phyloP scores from a whole-genome alignment of 2,888 invertebrate genomes.

The Cerastis leucographa region DNA sequence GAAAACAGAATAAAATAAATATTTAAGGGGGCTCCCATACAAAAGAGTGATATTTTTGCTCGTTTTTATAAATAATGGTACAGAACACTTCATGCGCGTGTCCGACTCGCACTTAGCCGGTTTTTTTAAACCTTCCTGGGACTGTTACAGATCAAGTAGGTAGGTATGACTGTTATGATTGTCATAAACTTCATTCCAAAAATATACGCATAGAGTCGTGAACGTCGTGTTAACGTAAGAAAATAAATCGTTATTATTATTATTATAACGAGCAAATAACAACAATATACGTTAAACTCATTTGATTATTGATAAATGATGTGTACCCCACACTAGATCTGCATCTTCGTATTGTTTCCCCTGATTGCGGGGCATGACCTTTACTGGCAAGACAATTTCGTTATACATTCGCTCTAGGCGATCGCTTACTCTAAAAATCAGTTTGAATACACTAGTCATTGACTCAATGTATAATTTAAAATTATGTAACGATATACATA shows the following conservation, averaged over 20 bases:
- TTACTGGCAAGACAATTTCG: slow-evolving; percentile 49
- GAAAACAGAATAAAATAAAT: too few relatives aligned
- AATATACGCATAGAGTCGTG: not conserved
- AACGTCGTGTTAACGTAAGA: too few relatives aligned
- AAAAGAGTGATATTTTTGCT: too few relatives aligned
- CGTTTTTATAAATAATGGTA: too few relatives aligned
- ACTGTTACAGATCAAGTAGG: not conserved
- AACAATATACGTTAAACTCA: slow-evolving; percentile 66
- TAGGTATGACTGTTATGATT: not conserved
- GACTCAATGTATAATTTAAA: slow-evolving; percentile 33
- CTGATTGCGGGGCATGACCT: slow-evolving; percentile 62
- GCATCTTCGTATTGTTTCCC: slow-evolving; percentile 45
- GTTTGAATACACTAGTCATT: slow-evolving; percentile 39
- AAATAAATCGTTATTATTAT: too few relatives aligned
- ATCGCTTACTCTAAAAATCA: slow-evolving; percentile 36
- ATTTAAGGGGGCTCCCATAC: too few relatives aligned
- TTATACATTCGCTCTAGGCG: slow-evolving; percentile 57
- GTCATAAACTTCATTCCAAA: slow-evolving; percentile 21
- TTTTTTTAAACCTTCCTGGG: not conserved
- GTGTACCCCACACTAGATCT: slow-evolving; percentile 39
- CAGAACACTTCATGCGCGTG: too few relatives aligned
- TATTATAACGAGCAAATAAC: slow-evolving; percentile 37
- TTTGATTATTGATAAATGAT: slow-evolving; percentile 67
- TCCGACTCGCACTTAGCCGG: too few relatives aligned
- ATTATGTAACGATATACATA: slow-evolving; percentile 51